A percentile compares a stretch with the other conserved stretches of the same genome.
phyloP scores from a whole-genome alignment of 2,888 invertebrate genomes.

The Odontomyia ornata region DNA sequence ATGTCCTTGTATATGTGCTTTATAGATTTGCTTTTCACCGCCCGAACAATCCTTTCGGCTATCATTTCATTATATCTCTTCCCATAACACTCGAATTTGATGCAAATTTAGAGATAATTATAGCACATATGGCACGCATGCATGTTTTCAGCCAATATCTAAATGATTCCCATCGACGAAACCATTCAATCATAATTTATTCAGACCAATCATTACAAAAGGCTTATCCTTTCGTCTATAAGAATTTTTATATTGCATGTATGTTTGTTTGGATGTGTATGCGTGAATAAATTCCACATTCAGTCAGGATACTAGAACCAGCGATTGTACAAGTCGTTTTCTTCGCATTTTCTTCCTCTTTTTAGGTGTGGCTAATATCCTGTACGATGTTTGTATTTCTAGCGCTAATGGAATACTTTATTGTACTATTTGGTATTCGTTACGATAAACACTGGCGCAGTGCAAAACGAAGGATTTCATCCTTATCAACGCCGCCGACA shows the following conservation, averaged over 20 bases:
- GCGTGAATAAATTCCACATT: background rate
- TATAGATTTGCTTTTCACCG: no score
- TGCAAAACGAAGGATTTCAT: slow-evolving; percentile 51
- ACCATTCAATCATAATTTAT: slow-evolving; percentile 45
- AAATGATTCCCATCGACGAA: background rate
- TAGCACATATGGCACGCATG: background rate
- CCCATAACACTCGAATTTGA: no score
- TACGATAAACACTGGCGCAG: slow-evolving; percentile 72
- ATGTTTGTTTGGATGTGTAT: background rate
- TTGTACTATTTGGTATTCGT: slow-evolving; percentile 72
- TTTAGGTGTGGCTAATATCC: slow-evolving; percentile 70
- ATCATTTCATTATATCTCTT: no score
- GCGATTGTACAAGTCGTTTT: slow-evolving; percentile 34
- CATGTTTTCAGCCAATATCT: slow-evolving; percentile 1
- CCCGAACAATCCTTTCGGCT: no score
- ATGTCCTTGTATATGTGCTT: no score
- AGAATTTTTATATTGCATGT: no score
- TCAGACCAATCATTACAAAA: slow-evolving; percentile 25
- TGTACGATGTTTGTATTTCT: slow-evolving; percentile 73
- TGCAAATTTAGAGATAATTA: background rate
- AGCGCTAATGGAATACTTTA: slow-evolving; percentile 71
- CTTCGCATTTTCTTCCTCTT: slow-evolving; percentile 41
- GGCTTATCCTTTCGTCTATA: background rate
- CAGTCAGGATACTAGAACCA: background rate
- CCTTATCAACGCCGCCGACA: slow-evolving; percentile 57